Conservation (phyloP, 2,113 vertebrate genomes). For the Pseudopodoces humilis region DNA sequence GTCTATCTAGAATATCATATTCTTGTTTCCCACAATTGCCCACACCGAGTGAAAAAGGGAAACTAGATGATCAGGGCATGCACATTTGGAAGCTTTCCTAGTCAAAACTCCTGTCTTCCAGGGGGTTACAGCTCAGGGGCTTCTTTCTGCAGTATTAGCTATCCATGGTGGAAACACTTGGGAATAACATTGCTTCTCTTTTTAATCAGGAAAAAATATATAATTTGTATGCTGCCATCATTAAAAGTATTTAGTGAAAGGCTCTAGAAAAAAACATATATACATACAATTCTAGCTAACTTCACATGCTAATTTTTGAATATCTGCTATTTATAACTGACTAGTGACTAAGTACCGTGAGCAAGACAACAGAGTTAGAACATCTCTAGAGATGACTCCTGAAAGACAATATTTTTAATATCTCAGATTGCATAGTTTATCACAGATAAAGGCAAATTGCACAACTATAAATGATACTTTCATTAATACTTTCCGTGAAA, state of each 20-base stretch:
- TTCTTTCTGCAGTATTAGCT: not conserved
- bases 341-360: not conserved
- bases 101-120: not conserved
- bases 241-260: not conserved
- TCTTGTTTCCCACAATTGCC: not conserved
- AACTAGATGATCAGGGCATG: not conserved
- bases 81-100: not conserved
- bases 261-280: not conserved
- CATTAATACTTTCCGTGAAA: not conserved
- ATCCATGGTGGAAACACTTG: not conserved
- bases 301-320: not conserved
- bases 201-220: not conserved
- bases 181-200: not conserved
- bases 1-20: not conserved
- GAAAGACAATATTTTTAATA: not conserved
- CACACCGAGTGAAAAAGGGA: not conserved
- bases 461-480: not conserved
- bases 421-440: not conserved
- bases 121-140: not conserved
- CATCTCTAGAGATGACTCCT: not conserved
- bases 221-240: not conserved
- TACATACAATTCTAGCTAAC: not conserved
- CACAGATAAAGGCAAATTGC: not conserved
- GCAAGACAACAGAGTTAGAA: not conserved
- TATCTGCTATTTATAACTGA: not conserved